A percentile compares a stretch with the other conserved stretches of the same genome.
phyloP scores from a whole-genome alignment of 2,113 vertebrate species.

The Prunella himalayana region DNA sequence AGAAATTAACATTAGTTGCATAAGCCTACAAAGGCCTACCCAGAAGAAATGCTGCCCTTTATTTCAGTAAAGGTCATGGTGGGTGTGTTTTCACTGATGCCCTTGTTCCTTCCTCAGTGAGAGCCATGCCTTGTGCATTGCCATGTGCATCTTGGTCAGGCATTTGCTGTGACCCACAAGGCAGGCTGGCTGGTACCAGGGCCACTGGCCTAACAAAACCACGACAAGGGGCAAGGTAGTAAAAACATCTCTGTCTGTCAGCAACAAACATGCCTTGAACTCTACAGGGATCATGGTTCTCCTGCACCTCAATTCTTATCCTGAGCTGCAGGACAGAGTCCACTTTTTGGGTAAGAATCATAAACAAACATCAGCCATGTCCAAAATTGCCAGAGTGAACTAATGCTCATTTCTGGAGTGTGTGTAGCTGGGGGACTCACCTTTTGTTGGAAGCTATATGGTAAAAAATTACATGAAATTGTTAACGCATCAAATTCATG shows the following conservation, averaged over 20 bases:
- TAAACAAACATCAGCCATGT: background rate
- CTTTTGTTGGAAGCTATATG: background rate
- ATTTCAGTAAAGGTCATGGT: background rate
- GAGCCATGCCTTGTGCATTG: background rate
- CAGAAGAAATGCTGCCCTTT: background rate
- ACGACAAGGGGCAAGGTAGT: background rate
- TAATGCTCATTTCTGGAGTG: background rate
- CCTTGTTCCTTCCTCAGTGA: background rate
- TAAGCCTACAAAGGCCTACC: background rate
- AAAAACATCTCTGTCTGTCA: background rate
- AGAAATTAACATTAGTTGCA: background rate
- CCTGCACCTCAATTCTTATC: background rate
- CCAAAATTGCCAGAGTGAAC: background rate
- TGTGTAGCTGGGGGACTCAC: fast-evolving
- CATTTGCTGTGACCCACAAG: background rate
- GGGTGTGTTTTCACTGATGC: background rate
- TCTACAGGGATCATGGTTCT: background rate
- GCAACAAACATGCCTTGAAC: background rate
- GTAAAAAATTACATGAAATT: background rate
- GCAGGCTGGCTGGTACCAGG: background rate
- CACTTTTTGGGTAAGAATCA: background rate
- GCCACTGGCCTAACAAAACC: background rate
- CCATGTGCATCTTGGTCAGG: background rate
- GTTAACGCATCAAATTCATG: background rate
- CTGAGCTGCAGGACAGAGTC: background rate